A percentile compares a stretch with the other conserved stretches of the same genome.
phyloP scores from a whole-genome alignment of 2,113 vertebrate genomes.

The Phalacrocorax carbo region DNA sequence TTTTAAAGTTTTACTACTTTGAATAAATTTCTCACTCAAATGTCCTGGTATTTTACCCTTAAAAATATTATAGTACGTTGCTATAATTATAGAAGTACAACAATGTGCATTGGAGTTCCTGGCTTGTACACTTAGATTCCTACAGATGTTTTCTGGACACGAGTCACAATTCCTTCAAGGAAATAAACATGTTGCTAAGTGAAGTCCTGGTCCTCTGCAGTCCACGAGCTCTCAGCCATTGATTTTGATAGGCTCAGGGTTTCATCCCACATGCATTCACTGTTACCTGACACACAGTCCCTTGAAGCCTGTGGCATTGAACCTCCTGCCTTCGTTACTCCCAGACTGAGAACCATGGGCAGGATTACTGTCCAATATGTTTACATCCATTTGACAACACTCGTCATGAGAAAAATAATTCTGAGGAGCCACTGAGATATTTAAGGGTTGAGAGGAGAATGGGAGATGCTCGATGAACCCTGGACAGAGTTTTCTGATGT shows the following conservation, averaged over 20 bases:
- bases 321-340: background rate
- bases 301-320: background rate
- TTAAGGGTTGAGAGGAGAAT: background rate
- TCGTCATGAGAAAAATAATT: background rate
- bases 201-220: background rate
- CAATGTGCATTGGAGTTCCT: background rate
- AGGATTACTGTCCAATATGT: background rate
- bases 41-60: background rate
- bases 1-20: background rate
- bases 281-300: background rate
- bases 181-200: background rate
- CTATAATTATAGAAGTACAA: background rate
- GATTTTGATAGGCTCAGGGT: background rate
- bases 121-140: background rate
- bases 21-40: background rate
- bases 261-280: background rate
- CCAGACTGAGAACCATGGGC: background rate
- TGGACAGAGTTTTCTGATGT: background rate
- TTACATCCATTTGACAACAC: background rate
- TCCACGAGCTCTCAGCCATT: background rate
- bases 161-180: background rate
- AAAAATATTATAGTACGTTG: background rate
- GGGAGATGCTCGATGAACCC: background rate
- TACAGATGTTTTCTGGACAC: background rate
- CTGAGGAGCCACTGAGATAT: background rate